Base-by-base conservation (phyloP, 37 sponge, comb jelly and placozoan species). In the Ianthella basta region DNA sequence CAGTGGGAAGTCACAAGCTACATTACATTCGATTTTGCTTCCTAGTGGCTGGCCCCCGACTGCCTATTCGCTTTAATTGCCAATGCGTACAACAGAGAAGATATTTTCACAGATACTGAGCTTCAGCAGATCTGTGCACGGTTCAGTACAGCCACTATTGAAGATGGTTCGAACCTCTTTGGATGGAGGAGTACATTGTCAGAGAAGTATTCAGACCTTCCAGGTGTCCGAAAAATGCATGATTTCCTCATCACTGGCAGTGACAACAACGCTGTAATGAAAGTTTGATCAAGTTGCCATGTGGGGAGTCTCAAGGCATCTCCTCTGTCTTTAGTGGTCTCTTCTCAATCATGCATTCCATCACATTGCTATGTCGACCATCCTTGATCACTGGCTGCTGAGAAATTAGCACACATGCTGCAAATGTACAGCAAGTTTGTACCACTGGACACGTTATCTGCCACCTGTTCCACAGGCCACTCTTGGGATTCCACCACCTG, bases 1-100 rank as follows among this genome's bases (percentile, higher is more conserved):
- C 15, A 14, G 72, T 70, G n/a, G 72, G 12, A 19, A 4, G 29
- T 5, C 72, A 34, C 15, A 2, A 35, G 4, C 8, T 70, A 34
- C 34, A 70, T 34, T 34, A 70, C 36, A 29, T 70, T 2, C 72
- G 72, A 2, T 70, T 70, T 12, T 70, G 72, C 12, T 70, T 70
- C 15, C 21, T 34, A 8, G 10, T 33, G 5, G 72, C 72, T 70
- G 72, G 72, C 10, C 36, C 72, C 72, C 5, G 72, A 70, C 36
- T 34, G 72, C 12, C 12, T 70, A 19, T 36, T 70, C 29, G 5
- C 72, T 19, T 70, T 70, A 12, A 34, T 70, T 36, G 72, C 72
- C 36, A 70, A 33, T 34, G 36, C n/a, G 29, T 70, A 70, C 36
- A 70, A 70, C 15, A 13, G 72, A 27, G 36, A 27, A 35, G 72